Conservation (phyloP, 2,797 vertebrate genomes). For the Astyanax mexicanus region DNA sequence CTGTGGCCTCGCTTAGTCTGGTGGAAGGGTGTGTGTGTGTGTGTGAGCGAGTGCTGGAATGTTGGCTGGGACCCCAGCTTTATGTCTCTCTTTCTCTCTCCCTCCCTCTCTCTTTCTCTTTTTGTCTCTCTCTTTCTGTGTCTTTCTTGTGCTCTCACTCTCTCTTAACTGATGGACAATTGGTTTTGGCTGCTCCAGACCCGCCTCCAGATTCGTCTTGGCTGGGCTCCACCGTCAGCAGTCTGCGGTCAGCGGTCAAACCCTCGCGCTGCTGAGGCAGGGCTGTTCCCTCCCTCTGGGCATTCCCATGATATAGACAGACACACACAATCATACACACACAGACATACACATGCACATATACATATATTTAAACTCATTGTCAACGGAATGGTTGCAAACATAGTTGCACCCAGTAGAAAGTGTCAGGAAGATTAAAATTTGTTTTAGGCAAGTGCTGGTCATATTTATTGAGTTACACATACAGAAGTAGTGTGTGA, state of each 20-base stretch:
- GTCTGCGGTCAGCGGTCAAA: conserved; percentile 47
- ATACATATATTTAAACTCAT: too few species aligned
- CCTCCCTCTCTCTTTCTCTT: background rate
- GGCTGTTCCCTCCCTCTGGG: conserved; percentile 37
- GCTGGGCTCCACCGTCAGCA: conserved; percentile 44
- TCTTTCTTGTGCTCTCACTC: conserved; percentile 10
- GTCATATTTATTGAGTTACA: too few species aligned
- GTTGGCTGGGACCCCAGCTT: conserved; percentile 29
- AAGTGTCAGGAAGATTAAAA: too few species aligned
- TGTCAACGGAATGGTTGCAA: too few species aligned
- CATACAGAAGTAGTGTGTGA: too few species aligned
- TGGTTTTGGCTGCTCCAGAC: conserved; percentile 53
- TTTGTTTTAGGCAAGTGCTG: too few species aligned
- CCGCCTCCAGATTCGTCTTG: conserved; percentile 54
- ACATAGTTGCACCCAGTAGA: too few species aligned
- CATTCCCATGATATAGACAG: conserved; percentile 38
- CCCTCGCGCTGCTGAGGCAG: conserved; percentile 35
- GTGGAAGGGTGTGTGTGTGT: background rate
- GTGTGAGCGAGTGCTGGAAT: background rate
- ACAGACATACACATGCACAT: too few species aligned
- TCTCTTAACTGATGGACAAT: conserved; percentile 5
- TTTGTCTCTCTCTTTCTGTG: conserved; percentile 9
- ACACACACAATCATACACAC: conserved; percentile 33
- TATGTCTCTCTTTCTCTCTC: conserved; percentile 5
- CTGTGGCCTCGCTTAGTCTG: conserved; percentile 23